These are phyloP conservation scores for Cylloceria caligata DNA, from an alignment of 2,888 invertebrate genomes.

Conservation along the genomic window DNA sequence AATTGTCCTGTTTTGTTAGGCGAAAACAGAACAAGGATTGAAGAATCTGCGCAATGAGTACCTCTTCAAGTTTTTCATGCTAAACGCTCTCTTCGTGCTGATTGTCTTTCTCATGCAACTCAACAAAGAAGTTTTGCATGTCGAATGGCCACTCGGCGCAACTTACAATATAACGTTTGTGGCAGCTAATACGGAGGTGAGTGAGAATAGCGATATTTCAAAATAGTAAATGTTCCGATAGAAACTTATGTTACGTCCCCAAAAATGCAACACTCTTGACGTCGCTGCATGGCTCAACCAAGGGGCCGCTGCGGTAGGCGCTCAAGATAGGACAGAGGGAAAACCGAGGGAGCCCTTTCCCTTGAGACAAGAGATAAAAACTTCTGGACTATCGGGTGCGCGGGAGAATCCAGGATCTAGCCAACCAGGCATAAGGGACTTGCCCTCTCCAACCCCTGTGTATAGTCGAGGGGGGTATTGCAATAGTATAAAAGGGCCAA, in stretches of 20 bases:
- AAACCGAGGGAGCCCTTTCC: no score
- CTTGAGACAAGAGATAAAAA: no score
- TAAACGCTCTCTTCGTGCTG: constrained; percentile 89
- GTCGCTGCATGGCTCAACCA: no score
- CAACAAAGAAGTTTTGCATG: constrained; percentile 86
- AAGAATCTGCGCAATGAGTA: constrained; percentile 86
- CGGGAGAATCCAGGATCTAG: no score
- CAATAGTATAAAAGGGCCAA: no score
- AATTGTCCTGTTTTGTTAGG: constrained; percentile 75
- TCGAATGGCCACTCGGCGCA: constrained; percentile 87
- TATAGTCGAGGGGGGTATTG: no score
- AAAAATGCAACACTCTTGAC: no score
- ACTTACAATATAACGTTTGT: constrained; percentile 84
- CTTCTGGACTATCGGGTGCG: no score
- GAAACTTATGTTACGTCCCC: neutral
- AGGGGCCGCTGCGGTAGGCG: no score
- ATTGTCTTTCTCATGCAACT: constrained; percentile 88
- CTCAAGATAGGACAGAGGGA: no score
- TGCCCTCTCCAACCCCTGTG: no score
- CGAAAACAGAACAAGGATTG: constrained; percentile 84
- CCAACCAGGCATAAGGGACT: no score
- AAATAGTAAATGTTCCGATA: neutral
- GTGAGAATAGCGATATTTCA: constrained; percentile 52
- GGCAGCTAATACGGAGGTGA: constrained; percentile 82
- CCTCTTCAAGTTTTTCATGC: constrained; percentile 88